These are phyloP conservation scores for Tachina grossa DNA, from an alignment of 2,888 invertebrate species.

Conservation along the genomic window DNA sequence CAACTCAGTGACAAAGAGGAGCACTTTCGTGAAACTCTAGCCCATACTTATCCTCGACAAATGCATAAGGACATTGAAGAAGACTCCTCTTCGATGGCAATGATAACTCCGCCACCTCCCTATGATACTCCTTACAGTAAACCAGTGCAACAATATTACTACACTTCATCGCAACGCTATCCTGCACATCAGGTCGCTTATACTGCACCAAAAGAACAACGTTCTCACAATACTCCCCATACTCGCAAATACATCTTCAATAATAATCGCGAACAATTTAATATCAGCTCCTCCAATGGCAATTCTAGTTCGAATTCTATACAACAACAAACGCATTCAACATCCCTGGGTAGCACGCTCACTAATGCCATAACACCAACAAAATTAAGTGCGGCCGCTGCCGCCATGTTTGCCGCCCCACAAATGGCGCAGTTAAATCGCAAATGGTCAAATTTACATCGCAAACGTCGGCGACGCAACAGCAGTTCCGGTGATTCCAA, in stretches of 20 bases:
- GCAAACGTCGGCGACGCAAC: constrained; percentile 79
- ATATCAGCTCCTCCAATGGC: constrained; percentile 77
- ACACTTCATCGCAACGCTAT: constrained; percentile 45
- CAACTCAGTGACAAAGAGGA: constrained; percentile 41
- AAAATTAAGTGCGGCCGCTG: constrained; percentile 80
- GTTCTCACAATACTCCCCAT: constrained; percentile 56
- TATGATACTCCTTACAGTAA: constrained; percentile 77
- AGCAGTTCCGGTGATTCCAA: constrained; percentile 82
- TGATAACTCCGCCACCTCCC: constrained; percentile 81
- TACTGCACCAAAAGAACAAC: constrained; percentile 65
- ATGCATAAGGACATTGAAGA: constrained; percentile 64
- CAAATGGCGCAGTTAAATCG: constrained; percentile 82
- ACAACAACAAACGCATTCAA: constrained; percentile 71
- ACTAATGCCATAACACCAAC: constrained; percentile 79
- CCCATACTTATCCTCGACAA: constrained; percentile 53
- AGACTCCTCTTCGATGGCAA: constrained; percentile 79
- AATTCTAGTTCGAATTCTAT: constrained; percentile 68
- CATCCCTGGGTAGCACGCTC: constrained; percentile 69
- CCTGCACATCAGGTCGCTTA: constrained; percentile 47
- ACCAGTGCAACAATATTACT: constrained; percentile 39
- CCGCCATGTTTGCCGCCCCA: constrained; percentile 81
- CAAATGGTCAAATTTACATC: constrained; percentile 81
- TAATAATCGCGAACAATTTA: constrained; percentile 80
- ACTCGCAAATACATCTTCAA: constrained; percentile 78
- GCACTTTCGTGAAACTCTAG: constrained; percentile 45